Evolutionary conservation across 2,113 vertebrate genomes (phyloP).

Genomic region (Struthidea cinerea): DNA sequence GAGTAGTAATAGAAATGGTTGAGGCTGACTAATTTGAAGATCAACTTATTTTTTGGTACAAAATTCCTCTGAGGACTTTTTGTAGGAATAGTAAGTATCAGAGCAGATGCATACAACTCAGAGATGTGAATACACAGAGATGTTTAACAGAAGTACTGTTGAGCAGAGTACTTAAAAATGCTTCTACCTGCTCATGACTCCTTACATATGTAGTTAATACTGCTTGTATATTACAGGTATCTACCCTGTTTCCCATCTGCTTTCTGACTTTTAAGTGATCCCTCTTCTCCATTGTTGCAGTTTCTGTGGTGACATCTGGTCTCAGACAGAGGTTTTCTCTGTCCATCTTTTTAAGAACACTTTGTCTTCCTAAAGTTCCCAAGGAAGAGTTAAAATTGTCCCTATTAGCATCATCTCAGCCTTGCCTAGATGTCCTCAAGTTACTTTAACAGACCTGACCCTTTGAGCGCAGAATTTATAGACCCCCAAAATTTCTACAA

Average conservation of each 20-base stretch:
- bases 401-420: not conserved
- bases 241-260: not conserved
- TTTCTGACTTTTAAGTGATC: not conserved
- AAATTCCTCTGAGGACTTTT: not conserved
- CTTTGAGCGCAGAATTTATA: not conserved
- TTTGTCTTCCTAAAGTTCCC: not conserved
- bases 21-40: not conserved
- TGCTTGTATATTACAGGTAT: not conserved
- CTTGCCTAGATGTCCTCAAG: not conserved
- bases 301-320: not conserved
- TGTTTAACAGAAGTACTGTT: not conserved
- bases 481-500: not conserved
- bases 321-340: not conserved
- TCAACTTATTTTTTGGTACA: not conserved
- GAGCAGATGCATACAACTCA: not conserved
- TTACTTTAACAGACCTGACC: not conserved
- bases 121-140: not conserved
- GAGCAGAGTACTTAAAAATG: not conserved
- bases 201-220: not conserved
- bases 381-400: not conserved
- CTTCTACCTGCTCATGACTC: not conserved
- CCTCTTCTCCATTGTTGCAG: not conserved
- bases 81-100: not conserved
- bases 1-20: not conserved
- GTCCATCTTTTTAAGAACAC: not conserved